Percentiles rank a stretch among this genome's conserved stretches.
These are phyloP conservation scores for Urocitellus parryii DNA, from an alignment of 2,113 vertebrate genomes.

Conservation along the genomic window DNA sequence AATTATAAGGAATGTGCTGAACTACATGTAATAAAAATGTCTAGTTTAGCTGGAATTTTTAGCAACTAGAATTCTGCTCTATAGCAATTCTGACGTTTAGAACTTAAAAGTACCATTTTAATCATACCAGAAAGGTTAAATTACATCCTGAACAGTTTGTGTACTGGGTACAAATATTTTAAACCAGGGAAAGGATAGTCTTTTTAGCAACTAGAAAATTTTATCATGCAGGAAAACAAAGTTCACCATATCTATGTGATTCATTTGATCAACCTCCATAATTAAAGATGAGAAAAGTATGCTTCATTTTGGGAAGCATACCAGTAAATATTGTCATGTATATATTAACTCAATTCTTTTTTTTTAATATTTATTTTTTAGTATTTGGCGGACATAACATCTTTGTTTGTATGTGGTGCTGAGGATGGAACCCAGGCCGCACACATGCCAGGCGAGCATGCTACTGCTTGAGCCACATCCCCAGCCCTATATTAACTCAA, in stretches of 20 bases:
- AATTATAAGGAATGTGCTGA: neutral
- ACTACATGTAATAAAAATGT: neutral
- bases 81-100: neutral
- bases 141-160: neutral
- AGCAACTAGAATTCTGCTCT: conserved; percentile 44
- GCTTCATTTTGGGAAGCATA: neutral
- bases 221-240: conserved; percentile 21
- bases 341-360: neutral
- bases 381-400: too few species aligned
- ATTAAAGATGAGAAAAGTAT: neutral
- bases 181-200: neutral
- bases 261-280: neutral
- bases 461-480: too few species aligned
- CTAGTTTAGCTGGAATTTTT: conserved; percentile 26
- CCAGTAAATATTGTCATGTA: neutral
- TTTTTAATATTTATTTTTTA: too few species aligned
- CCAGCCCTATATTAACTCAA: neutral
- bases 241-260: neutral
- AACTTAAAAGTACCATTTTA: conserved; percentile 24
- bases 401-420: too few species aligned
- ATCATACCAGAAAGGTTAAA: conserved; percentile 16
- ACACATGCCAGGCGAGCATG: too few species aligned
- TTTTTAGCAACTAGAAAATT: neutral
- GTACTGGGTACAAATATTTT: neutral
- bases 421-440: too few species aligned